Evolutionary conservation across 2,797 vertebrate species (phyloP), one percentile per base, ranked within the genome.

Genomic region (Macroramphosus scolopax): DNA sequence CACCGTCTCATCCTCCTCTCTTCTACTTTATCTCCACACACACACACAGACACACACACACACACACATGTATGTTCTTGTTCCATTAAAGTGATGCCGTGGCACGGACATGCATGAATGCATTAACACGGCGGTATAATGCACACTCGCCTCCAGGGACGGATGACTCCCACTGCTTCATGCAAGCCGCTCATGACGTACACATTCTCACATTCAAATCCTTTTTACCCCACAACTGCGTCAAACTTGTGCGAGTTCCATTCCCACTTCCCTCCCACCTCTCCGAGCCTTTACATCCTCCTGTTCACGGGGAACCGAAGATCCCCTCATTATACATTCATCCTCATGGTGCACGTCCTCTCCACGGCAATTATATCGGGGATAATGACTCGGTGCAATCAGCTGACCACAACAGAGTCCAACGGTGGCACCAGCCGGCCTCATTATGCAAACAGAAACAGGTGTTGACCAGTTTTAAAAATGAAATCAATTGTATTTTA

Each of bases 301-400:
- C 51, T 68, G 56, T 68, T 75, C 63, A 66, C 36, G 33, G 70
- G 57, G 39, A n/a, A n/a, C n/a, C 65, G 71, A 67, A 70, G 71
- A 58, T 46, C 41, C 52, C 36, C 65, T 75, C 60, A 72, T 80
- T 80, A 78, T 49, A 47, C 48, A 76, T 79, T 70, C 75, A 72
- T 51, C 45, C 68, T 57, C n/a, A n/a, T 6, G 35, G 68, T 73
- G 68, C 18, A 29, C 51, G 52, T 41, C 55, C 54, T 61, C 67
- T 59, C 70, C 60, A 58, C 63, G 53, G 63, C 74, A 74, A 42
- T 78, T 76, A 77, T 75, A 53, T 56, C 44, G 15, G 39, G 31
- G 54, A 43, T 1, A 58, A 53, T 48, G 56, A 35, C 36, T 39
- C n/a, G n/a, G n/a, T n/a, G n/a, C n/a, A n/a, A n/a, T n/a, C n/a